These are phyloP conservation scores for Tetramorium simillimum DNA, from an alignment of 1,140 invertebrate genomes.

Conservation along the genomic window DNA sequence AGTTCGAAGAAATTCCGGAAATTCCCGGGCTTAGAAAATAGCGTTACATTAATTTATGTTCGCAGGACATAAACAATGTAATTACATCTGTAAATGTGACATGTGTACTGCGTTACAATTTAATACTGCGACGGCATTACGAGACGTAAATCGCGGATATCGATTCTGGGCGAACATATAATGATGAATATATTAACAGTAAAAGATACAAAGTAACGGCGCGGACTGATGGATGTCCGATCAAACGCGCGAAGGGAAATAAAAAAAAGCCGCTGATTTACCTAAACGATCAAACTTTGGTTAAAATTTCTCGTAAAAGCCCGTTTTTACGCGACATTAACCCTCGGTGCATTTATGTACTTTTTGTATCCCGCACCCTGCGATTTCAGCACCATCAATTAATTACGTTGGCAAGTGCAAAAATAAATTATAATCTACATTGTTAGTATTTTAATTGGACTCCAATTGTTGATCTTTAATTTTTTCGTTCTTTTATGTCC, in stretches of 20 bases:
- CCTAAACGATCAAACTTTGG: constrained; percentile 17
- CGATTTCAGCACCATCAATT: constrained; percentile 1
- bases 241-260: not conserved
- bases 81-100: constrained; percentile 43
- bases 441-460: constrained; percentile 9
- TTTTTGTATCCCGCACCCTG: not conserved
- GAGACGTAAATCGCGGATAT: constrained; percentile 35
- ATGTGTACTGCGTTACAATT: constrained; percentile 9
- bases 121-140: constrained; percentile 15
- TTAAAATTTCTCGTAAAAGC: constrained; percentile 43
- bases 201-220: not conserved
- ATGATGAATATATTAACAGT: not conserved
- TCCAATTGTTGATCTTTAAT: not conserved
- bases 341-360: not conserved
- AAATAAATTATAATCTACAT: not conserved
- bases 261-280: constrained; percentile 4
- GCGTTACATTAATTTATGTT: constrained; percentile 31
- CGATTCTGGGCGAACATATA: not conserved
- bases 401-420: constrained; percentile 3
- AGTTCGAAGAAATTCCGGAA: constrained; percentile 20
- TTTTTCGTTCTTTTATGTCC: not conserved
- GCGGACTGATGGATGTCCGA: not conserved
- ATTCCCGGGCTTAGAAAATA: not conserved
- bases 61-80: constrained; percentile 30
- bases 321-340: constrained; percentile 45